These are phyloP conservation scores for Macaca fascicularis DNA, from an alignment of 2,113 vertebrate genomes.

Conservation along the genomic window DNA sequence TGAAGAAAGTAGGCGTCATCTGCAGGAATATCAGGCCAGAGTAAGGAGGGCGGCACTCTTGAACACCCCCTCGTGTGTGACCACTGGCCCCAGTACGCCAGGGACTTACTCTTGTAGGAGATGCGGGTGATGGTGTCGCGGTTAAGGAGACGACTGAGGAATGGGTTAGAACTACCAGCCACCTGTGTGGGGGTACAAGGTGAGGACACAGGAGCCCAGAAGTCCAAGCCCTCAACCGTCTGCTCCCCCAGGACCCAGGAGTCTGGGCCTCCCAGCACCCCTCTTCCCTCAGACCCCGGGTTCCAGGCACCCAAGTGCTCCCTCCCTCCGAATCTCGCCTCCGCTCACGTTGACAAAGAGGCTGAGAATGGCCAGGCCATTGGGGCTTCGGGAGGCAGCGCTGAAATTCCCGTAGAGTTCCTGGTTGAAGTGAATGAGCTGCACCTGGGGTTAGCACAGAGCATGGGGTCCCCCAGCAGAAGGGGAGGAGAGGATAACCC, in stretches of 20 bases:
- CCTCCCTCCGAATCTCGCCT: neutral
- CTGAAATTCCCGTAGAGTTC: constrained; percentile 83
- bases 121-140: constrained; percentile 83
- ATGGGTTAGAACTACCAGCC: constrained; percentile 71
- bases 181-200: constrained; percentile 43
- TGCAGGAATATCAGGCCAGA: constrained; percentile 34
- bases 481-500: neutral
- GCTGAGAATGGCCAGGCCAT: constrained; percentile 83
- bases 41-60: neutral
- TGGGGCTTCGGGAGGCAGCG: constrained; percentile 81
- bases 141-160: constrained; percentile 84
- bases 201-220: neutral
- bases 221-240: neutral
- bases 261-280: neutral
- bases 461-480: neutral
- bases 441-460: constrained; percentile 73
- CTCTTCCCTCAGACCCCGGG: neutral
- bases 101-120: constrained; percentile 74
- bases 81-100: no score
- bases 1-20: constrained; percentile 83
- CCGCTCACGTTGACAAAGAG: constrained; percentile 83
- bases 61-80: neutral
- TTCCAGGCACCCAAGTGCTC: neutral
- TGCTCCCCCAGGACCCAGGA: neutral
- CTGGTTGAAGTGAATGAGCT: constrained; percentile 85